phyloP scores from a whole-genome alignment of 1,140 invertebrate species.

The Drosophila nebulosa region DNA sequence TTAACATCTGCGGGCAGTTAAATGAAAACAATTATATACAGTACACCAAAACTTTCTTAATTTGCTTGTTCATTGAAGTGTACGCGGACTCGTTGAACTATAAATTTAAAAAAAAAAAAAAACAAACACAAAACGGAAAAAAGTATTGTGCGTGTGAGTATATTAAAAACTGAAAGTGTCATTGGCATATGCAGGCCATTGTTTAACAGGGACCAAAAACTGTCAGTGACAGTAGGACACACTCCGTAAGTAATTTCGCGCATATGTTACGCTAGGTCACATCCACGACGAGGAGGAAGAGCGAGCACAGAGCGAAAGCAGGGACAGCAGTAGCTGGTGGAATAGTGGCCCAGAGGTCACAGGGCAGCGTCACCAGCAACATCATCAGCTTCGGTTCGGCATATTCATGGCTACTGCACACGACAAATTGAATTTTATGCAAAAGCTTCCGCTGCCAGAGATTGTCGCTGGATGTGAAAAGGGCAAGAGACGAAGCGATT shows the following conservation, averaged over 20 bases:
- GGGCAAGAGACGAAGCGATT: constrained; percentile 45
- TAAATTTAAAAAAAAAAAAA: not conserved
- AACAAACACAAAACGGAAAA: not conserved
- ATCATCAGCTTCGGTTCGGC: constrained; percentile 47
- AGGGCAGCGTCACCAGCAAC: constrained; percentile 27
- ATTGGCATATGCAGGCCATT: constrained; percentile 48
- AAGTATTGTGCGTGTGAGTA: constrained; percentile 4
- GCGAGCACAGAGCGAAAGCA: not conserved
- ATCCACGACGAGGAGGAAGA: not conserved
- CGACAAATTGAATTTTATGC: constrained; percentile 79
- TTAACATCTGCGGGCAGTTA: constrained; percentile 27
- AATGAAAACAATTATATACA: constrained; percentile 22
- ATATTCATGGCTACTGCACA: constrained; percentile 76
- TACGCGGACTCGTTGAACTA: not conserved
- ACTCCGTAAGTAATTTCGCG: constrained; percentile 70
- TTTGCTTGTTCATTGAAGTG: constrained; percentile 4
- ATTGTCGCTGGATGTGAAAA: constrained; percentile 10
- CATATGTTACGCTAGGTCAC: constrained; percentile 57
- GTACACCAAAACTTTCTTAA: constrained; percentile 14
- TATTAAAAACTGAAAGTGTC: constrained; percentile 63
- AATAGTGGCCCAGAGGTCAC: constrained; percentile 34
- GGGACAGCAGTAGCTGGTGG: not conserved
- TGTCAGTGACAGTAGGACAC: constrained; percentile 53
- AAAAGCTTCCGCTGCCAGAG: constrained; percentile 52
- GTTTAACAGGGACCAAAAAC: constrained; percentile 55